A percentile compares a stretch with the other conserved stretches of the same genome.
phyloP scores from a whole-genome alignment of 2,113 vertebrate genomes.

The Cololabis saira region DNA sequence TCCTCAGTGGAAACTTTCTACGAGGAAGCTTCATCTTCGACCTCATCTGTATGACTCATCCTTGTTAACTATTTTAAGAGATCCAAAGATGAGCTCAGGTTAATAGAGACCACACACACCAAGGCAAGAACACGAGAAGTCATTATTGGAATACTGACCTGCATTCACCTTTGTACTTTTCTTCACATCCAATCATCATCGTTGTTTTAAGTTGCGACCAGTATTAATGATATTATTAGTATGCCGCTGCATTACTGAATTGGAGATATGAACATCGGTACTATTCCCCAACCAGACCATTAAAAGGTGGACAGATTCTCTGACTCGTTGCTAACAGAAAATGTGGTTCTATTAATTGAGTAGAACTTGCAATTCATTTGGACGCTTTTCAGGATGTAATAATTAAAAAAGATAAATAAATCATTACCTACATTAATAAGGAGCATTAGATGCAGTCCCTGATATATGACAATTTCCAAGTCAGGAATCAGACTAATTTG shows the following conservation, averaged over 20 bases:
- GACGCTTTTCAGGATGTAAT: no score
- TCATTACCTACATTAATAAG: background rate
- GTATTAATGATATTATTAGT: background rate
- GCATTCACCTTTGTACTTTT: background rate
- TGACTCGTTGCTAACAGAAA: no score
- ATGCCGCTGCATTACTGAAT: no score
- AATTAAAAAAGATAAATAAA: no score
- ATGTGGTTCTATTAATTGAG: no score
- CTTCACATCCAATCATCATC: constrained; percentile 14
- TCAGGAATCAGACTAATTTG: constrained; percentile 30
- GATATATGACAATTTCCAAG: constrained; percentile 22
- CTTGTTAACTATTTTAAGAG: constrained; percentile 45
- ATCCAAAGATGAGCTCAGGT: constrained; percentile 41
- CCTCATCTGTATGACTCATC: constrained; percentile 18
- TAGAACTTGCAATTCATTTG: no score
- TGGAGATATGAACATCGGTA: no score
- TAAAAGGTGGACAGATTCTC: no score
- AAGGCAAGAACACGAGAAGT: constrained; percentile 25
- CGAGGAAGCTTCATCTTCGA: constrained; percentile 4
- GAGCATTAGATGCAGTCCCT: background rate
- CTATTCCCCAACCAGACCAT: no score
- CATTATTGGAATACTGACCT: no score
- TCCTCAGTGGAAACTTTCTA: background rate
- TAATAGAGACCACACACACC: constrained; percentile 38
- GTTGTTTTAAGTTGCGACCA: background rate